Evolutionary conservation across 2,888 invertebrate genomes (phyloP).

Genomic region (Escarpia spicata): DNA sequence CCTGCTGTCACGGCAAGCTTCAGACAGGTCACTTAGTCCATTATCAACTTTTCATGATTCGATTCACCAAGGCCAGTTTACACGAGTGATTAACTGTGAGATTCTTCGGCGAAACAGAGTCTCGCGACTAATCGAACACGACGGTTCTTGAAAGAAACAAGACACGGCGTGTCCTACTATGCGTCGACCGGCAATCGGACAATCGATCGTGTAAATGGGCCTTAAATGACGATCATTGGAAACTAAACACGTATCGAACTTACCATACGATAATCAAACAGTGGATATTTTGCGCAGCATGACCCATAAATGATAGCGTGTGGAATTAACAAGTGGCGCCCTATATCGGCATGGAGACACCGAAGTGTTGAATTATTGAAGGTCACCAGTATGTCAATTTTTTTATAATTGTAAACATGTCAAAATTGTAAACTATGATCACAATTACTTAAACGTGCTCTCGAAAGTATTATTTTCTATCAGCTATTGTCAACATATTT

Average conservation of each 20-base stretch:
- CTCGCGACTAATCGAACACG: no score
- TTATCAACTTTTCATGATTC: background rate
- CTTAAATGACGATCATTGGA: background rate
- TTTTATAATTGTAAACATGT: no score
- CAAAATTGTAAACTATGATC: no score
- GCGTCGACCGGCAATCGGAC: no score
- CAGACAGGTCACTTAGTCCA: background rate
- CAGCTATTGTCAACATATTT: background rate
- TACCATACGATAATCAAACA: background rate
- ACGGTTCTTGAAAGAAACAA: no score
- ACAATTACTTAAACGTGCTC: no score
- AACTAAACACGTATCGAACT: background rate
- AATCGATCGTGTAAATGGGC: no score
- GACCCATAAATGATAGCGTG: background rate
- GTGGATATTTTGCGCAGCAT: background rate
- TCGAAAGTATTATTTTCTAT: background rate
- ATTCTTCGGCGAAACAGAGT: no score
- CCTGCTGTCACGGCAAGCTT: background rate
- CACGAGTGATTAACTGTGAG: no score
- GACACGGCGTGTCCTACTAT: no score
- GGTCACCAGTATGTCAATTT: no score
- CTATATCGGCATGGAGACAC: background rate
- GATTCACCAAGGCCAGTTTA: background rate
- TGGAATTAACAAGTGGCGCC: background rate
- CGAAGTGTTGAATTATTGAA: background rate